Conservation (phyloP, 2,888 invertebrate genomes). For the Dysmachus trigonus region DNA sequence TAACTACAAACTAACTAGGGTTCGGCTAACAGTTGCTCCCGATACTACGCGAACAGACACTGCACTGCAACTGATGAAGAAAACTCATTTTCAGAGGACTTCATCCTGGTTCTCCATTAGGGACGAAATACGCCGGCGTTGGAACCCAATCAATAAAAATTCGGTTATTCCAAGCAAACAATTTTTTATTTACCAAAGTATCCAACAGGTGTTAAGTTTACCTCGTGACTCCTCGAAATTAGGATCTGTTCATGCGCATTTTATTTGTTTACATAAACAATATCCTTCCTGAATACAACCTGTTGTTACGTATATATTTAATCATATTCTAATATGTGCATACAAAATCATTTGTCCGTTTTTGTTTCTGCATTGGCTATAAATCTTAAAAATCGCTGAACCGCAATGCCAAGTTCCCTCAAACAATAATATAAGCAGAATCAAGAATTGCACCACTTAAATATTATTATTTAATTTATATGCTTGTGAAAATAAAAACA, state of each 20-base stretch:
- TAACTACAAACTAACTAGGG: neutral
- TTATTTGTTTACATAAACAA: neutral
- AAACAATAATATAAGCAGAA: no score
- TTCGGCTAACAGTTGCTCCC: slow-evolving; percentile 2
- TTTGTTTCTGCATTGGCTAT: neutral
- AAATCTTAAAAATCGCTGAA: neutral
- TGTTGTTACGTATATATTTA: neutral
- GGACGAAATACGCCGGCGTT: neutral
- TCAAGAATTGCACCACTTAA: no score
- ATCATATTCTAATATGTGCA: neutral
- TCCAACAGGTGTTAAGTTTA: slow-evolving; percentile 5
- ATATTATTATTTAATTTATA: no score
- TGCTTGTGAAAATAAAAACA: no score
- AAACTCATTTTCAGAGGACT: neutral
- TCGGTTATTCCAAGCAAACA: neutral
- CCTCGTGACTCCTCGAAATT: slow-evolving; percentile 12
- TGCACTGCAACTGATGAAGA: slow-evolving; percentile 5
- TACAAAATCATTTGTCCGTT: neutral
- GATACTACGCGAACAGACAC: neutral
- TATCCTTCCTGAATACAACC: neutral
- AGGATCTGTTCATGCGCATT: neutral
- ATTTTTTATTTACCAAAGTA: neutral
- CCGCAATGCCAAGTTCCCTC: no score
- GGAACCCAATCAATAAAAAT: slow-evolving; percentile 5
- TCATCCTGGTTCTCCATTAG: neutral